Percentiles rank a stretch among this genome's conserved stretches.
phyloP scores from a whole-genome alignment of 2,113 vertebrate species.

The Oncorhynchus nerka region DNA sequence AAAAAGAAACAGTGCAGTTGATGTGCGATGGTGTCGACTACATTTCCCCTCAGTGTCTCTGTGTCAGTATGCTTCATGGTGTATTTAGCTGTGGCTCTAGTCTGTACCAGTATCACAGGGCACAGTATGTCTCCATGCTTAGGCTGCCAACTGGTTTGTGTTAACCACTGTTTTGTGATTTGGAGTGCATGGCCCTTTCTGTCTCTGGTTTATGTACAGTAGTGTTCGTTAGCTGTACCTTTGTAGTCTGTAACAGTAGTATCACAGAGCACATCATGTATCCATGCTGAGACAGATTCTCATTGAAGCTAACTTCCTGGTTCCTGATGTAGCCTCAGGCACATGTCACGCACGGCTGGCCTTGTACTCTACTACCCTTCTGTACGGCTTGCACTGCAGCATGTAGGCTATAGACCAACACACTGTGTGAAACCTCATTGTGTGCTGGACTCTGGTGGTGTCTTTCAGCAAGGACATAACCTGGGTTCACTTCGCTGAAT shows the following conservation, averaged over 20 bases:
- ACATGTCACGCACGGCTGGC: background rate
- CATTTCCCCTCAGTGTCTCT: too few species aligned
- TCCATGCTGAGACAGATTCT: constrained; percentile 4
- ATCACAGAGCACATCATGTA: constrained; percentile 25
- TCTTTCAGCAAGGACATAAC: background rate
- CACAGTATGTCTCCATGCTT: too few species aligned
- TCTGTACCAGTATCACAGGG: too few species aligned
- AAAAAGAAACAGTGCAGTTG: too few species aligned
- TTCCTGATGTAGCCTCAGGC: constrained; percentile 37
- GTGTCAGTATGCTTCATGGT: too few species aligned
- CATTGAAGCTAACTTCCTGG: constrained; percentile 37
- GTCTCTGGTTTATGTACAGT: background rate
- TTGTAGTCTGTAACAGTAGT: background rate
- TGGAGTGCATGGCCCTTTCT: background rate
- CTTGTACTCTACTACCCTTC: background rate
- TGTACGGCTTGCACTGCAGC: background rate
- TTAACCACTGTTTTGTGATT: too few species aligned
- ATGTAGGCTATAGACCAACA: too few species aligned
- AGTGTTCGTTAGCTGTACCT: background rate
- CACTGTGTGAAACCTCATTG: too few species aligned
- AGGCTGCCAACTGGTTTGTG: too few species aligned
- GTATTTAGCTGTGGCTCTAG: too few species aligned
- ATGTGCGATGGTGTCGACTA: too few species aligned
- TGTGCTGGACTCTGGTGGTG: background rate
- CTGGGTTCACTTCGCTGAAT: too few species aligned